phyloP scores from a whole-genome alignment of 1,140 invertebrate genomes.

The Alviniconcha marisindica region DNA sequence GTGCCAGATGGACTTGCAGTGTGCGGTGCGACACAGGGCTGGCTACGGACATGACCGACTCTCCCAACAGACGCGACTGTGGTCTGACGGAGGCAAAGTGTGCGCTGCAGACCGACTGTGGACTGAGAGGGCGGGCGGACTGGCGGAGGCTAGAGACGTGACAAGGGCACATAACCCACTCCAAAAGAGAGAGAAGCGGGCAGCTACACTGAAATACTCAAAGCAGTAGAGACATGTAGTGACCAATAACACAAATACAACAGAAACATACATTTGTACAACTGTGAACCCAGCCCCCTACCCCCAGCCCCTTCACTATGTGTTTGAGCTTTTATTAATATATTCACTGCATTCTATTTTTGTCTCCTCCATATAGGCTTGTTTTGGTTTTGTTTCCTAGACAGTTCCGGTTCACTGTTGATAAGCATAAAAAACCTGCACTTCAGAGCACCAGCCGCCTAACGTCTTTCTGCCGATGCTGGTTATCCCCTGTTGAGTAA shows the following conservation, averaged over 20 bases:
- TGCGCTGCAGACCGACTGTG: neutral
- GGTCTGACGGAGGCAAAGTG: conserved; percentile 4
- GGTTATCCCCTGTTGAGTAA: too few relatives aligned
- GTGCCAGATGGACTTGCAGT: neutral
- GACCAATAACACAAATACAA: neutral
- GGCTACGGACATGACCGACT: neutral
- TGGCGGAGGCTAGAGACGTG: neutral
- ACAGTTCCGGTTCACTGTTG: too few relatives aligned
- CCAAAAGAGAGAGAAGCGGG: neutral
- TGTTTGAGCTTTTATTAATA: too few relatives aligned
- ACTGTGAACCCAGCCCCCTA: too few relatives aligned
- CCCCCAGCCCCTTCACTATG: too few relatives aligned
- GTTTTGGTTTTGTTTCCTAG: too few relatives aligned
- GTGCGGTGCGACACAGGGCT: neutral
- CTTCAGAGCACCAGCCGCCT: too few relatives aligned
- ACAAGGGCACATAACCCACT: neutral
- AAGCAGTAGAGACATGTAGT: neutral
- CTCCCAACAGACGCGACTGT: neutral
- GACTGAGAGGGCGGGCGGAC: neutral
- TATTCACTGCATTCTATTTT: too few relatives aligned
- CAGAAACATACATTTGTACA: too few relatives aligned
- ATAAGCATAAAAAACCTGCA: too few relatives aligned
- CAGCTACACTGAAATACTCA: neutral
- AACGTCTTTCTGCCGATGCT: too few relatives aligned
- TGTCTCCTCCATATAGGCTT: too few relatives aligned